Conservation (phyloP, 2,797 vertebrate genomes). For the Mionectes olivaceus region DNA sequence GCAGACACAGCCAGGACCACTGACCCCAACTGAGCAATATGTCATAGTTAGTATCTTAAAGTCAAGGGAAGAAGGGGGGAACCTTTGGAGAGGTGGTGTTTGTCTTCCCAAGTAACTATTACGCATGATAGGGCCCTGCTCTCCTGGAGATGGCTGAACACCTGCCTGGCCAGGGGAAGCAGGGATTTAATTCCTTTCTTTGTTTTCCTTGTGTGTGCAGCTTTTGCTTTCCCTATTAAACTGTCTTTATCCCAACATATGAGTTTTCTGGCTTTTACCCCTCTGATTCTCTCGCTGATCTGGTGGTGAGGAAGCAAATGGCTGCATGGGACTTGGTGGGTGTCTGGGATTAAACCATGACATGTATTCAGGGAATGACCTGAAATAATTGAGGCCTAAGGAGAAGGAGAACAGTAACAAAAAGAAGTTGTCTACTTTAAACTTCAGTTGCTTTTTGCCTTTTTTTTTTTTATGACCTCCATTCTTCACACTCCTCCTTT, state of each 20-base stretch:
- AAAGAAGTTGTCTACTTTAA: background rate
- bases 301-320: background rate
- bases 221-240: background rate
- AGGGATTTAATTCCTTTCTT: background rate
- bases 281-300: background rate
- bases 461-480: background rate
- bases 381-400: background rate
- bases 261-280: background rate
- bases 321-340: background rate
- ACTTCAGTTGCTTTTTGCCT: background rate
- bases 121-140: background rate
- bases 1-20: too few relatives aligned
- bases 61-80: background rate
- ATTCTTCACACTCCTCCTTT: conserved; percentile 18
- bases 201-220: background rate
- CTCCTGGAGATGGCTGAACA: background rate
- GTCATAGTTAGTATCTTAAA: background rate
- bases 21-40: background rate
- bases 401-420: background rate
- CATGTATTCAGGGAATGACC: background rate
- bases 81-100: background rate
- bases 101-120: background rate
- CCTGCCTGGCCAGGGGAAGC: background rate
- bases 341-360: background rate
- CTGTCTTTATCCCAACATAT: background rate